phyloP scores from a whole-genome alignment of 2,888 invertebrate genomes.

The Pristionchus entomophagus region DNA sequence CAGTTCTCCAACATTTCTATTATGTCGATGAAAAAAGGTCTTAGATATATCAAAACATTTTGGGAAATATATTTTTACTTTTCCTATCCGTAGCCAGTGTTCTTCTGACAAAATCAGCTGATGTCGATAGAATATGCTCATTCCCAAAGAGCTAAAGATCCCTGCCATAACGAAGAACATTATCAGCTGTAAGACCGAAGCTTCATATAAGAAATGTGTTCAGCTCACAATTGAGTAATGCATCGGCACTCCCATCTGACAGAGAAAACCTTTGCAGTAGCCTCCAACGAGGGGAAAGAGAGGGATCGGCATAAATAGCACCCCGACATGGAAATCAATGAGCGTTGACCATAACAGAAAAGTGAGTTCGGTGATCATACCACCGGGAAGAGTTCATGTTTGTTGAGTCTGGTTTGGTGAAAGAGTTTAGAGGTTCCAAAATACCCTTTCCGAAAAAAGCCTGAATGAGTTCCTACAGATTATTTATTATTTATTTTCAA shows the following conservation, averaged over 20 bases:
- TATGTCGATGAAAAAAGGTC: no score
- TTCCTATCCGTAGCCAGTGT: neutral
- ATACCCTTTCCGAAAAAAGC: no score
- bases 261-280: neutral
- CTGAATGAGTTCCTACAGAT: neutral
- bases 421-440: no score
- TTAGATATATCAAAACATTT: no score
- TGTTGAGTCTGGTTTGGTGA: no score
- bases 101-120: no score
- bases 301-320: neutral
- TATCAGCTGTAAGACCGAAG: neutral
- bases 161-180: neutral
- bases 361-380: no score
- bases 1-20: no score
- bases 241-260: neutral
- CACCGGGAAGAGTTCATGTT: no score
- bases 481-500: neutral
- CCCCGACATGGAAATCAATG: neutral
- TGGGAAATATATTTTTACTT: no score
- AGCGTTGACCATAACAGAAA: no score
- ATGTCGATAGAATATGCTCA: neutral
- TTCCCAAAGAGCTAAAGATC: neutral
- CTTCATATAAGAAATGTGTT: neutral
- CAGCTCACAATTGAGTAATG: neutral
- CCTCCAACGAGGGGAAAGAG: neutral